A percentile compares a stretch with the other conserved stretches of the same genome.
phyloP scores from a whole-genome alignment of 1,140 invertebrate species.

The Muscidifurax raptorellus region DNA sequence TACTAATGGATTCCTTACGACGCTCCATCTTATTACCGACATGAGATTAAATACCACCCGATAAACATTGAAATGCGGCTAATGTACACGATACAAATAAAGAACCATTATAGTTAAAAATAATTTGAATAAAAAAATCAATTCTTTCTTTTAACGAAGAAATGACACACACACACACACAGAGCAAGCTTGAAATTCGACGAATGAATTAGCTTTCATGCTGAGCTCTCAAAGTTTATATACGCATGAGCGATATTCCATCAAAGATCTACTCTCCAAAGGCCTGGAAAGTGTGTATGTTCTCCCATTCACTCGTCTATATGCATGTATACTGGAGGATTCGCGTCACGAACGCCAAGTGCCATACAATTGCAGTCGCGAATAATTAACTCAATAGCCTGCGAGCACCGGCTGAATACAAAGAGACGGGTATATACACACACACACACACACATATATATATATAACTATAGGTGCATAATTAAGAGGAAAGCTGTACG shows the following conservation, averaged over 20 bases:
- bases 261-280: background rate
- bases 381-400: conserved; percentile 2
- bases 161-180: background rate
- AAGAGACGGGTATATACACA: too few species aligned
- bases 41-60: too few species aligned
- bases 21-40: too few species aligned
- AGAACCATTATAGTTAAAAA: too few species aligned
- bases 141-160: background rate
- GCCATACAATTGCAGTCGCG: background rate
- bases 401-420: background rate
- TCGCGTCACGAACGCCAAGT: background rate
- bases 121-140: too few species aligned
- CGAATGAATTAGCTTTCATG: too few species aligned
- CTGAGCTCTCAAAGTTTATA: background rate
- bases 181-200: background rate
- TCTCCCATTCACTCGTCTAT: background rate
- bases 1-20: background rate
- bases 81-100: too few species aligned
- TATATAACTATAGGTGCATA: background rate
- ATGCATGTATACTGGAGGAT: background rate
- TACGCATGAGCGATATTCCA: background rate
- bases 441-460: too few species aligned
- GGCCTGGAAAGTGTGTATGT: background rate
- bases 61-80: too few species aligned
- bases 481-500: background rate